Evolutionary conservation across 2,888 invertebrate species (phyloP), one percentile per base, ranked within the genome.

Genomic region (Lamellibrachia satsuma): DNA sequence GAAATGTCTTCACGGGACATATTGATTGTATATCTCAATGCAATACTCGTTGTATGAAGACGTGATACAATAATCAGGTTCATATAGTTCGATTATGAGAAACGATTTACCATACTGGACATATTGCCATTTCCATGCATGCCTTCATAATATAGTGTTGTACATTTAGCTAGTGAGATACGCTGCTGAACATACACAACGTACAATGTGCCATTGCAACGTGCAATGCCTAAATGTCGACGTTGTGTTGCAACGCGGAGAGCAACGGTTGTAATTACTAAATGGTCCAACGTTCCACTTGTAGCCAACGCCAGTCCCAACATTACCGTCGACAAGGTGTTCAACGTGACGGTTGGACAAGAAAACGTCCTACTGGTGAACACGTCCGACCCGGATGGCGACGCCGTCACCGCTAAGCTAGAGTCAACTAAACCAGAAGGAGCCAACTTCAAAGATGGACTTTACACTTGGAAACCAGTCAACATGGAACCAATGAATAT

Each of bases 401-500:
- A 75, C 75, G 15, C 11, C 15, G 75, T 75, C 75, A 75, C 11
- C 15, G 15, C 22, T 15, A 15, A 11, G 22, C 75, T 75, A 75
- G 15, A 3, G 75, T 9, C 15, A 75, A 75, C 15, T 75, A 22
- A 6, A 15, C 75, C 75, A 15, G 75, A 15, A 75, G 75, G 75
- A 3, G 75, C 15, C 6, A 15, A 15, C 75, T 75, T 75, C 75
- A 75, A 15, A 15, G 15, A 22, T 22, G 75, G 75, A 75, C 22
- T 75, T 75, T 91, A 22, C 91, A 52, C 9, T 15, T 91, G 91
- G 91, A 52, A 22, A 22, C 91, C 91, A 52, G 51, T 91, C 39
- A 91, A 91, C 55, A 52, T 91, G 55, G 91, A 91, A 39, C 39
- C 55, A 22, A 15, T n/a, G 9, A 91, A 91, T n/a, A 52, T 91